Base-by-base conservation (phyloP, 2,888 invertebrate species). In the Pristionchus japonicus region DNA sequence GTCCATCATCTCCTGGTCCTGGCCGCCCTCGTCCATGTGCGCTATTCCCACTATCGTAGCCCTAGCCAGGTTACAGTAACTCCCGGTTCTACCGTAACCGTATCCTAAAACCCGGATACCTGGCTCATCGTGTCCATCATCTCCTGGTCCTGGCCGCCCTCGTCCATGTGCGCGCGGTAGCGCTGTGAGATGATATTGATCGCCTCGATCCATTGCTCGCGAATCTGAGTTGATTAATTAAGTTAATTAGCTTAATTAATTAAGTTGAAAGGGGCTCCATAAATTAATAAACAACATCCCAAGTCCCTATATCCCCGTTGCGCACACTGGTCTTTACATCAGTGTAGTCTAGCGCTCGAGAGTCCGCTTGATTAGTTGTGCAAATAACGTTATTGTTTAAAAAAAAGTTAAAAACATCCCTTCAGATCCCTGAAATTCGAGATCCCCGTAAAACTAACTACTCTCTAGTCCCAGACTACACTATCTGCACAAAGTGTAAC, bases 181-280 rank as follows among this genome's bases (percentile, higher is more conserved):
- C 87, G 88, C 17, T 70, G 86, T 13, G 92, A 88, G 31, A 91
- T 90, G 9, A 83, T 84, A 47, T 92, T 92, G 84, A 94, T 94
- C 15, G 93, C 93, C 9, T 89, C 87, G 70, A 93, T 90, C 94
- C 94, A 94, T 27, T 82, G 88, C 37, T 93, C 90, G 23, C 94
- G 92, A 15, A 67, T 49, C 90, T 90, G 34, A n/a, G n/a, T n/a
- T n/a, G n/a, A n/a, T n/a, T n/a, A n/a, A n/a, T n/a, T n/a, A n/a
- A n/a, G n/a, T 70, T 74, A 67, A 74, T 31, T 9, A 43, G 31
- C 20, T n/a, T 31, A 23, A 77, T 31, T 77, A n/a, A 31, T 40
- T 67, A n/a, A n/a, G n/a, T n/a, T n/a, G n/a, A n/a, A n/a, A n/a
- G n/a, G n/a, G n/a, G n/a, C n/a, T n/a, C n/a, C n/a, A n/a, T n/a